Percentiles rank a stretch among this genome's conserved stretches.
Conservation (phyloP, 1,140 invertebrate species). For the Tribolium madens region DNA sequence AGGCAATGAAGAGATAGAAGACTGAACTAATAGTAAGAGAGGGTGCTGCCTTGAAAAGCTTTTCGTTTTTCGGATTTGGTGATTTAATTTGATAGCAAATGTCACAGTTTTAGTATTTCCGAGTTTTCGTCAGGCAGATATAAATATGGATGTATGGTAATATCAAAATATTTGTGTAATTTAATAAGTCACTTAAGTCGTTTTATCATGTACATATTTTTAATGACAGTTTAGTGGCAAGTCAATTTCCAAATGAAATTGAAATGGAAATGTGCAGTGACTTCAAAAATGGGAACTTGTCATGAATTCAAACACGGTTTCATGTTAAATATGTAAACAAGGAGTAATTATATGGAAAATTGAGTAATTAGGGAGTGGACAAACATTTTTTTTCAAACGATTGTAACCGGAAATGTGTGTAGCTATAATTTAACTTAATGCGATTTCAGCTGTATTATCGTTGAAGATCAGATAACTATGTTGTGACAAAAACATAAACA, state of each 20-base stretch:
- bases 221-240: constrained; percentile 10
- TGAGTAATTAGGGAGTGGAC: not conserved
- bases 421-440: not conserved
- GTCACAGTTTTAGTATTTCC: not conserved
- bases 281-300: not conserved
- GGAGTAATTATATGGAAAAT: not conserved
- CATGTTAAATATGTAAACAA: not conserved
- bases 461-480: constrained; percentile 15
- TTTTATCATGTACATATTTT: constrained; percentile 17
- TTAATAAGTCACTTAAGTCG: constrained; percentile 22
- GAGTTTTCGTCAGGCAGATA: not conserved
- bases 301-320: not conserved
- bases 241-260: constrained; percentile 15
- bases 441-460: constrained; percentile 15
- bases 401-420: not conserved
- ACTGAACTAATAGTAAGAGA: constrained; percentile 7
- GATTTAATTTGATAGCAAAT: constrained; percentile 12
- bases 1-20: constrained; percentile 22
- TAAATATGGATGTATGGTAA: constrained; percentile 27
- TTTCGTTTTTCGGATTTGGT: constrained; percentile 14
- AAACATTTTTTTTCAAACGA: not conserved
- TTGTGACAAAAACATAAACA: constrained; percentile 29
- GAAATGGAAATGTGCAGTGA: not conserved
- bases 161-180: constrained; percentile 18
- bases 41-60: constrained; percentile 20